These are phyloP conservation scores for Drosophila birchii DNA, from an alignment of 2,888 invertebrate genomes.

Conservation along the genomic window DNA sequence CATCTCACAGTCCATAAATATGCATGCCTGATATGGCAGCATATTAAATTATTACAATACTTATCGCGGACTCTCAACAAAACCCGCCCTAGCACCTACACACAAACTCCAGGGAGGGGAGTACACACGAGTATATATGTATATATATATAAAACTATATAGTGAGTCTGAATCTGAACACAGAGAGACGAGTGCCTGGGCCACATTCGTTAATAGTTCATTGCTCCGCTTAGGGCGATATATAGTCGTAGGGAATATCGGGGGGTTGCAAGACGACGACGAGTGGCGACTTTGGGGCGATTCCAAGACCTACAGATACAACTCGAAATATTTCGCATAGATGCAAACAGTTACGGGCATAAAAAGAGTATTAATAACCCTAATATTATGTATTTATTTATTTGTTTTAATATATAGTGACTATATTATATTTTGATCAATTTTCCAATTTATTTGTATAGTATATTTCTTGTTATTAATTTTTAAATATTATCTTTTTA, in stretches of 20 bases:
- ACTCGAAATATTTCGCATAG: constrained; percentile 20
- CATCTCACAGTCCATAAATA: constrained; percentile 61
- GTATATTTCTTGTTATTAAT: neutral
- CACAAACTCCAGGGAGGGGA: constrained; percentile 24
- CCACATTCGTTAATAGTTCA: constrained; percentile 76
- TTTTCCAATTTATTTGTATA: neutral
- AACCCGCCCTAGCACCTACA: constrained; percentile 40
- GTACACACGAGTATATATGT: constrained; percentile 15
- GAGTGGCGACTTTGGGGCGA: constrained; percentile 52
- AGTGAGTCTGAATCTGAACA: constrained; percentile 35
- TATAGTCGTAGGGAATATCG: constrained; percentile 35
- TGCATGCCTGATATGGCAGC: constrained; percentile 56
- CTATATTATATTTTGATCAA: neutral
- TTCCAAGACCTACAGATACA: constrained; percentile 47
- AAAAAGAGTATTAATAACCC: no score
- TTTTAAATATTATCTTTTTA: neutral
- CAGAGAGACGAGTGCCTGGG: constrained; percentile 43
- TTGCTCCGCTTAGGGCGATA: constrained; percentile 69
- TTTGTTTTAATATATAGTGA: neutral
- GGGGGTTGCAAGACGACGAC: constrained; percentile 36
- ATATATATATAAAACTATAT: neutral
- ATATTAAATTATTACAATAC: constrained; percentile 55
- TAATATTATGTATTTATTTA: neutral
- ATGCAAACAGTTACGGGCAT: constrained; percentile 20
- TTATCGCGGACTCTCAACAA: constrained; percentile 52